phyloP scores from a whole-genome alignment of 1,140 invertebrate genomes.

The Prorops nasuta region DNA sequence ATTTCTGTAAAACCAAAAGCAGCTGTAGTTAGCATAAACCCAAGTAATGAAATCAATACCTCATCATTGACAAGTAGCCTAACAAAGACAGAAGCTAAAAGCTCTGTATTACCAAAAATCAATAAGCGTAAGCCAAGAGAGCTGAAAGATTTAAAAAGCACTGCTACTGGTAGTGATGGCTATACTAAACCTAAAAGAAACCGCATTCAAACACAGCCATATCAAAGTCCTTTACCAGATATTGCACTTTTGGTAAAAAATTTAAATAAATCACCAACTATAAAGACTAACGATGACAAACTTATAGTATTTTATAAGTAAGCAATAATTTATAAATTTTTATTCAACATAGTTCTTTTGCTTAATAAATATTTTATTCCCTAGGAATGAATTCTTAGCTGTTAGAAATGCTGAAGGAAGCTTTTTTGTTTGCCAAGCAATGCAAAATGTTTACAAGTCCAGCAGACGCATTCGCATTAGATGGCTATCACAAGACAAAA shows the following conservation, averaged over 20 bases:
- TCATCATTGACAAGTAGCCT: conserved; percentile 12
- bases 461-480: conserved; percentile 81
- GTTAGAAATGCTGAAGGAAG: conserved; percentile 84
- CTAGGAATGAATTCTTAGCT: conserved; percentile 84
- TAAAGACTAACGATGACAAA: conserved; percentile 73
- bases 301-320: conserved; percentile 82
- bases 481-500: conserved; percentile 80
- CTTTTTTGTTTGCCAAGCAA: conserved; percentile 87
- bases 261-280: conserved; percentile 61
- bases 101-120: conserved; percentile 22
- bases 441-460: conserved; percentile 87
- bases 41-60: conserved; percentile 9
- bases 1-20: conserved; percentile 18
- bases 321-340: conserved; percentile 35
- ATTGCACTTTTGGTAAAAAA: conserved; percentile 73
- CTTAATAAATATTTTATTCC: conserved; percentile 29
- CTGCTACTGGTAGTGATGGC: conserved; percentile 8
- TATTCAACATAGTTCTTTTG: no score
- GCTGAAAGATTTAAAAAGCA: conserved; percentile 42
- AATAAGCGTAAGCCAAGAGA: conserved; percentile 53
- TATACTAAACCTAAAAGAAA: conserved; percentile 60
- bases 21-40: background rate
- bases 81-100: conserved; percentile 22
- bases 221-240: conserved; percentile 78
- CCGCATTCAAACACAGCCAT: conserved; percentile 70